phyloP scores from a whole-genome alignment of 2,113 vertebrate genomes.

The Aleadryas rufinucha region DNA sequence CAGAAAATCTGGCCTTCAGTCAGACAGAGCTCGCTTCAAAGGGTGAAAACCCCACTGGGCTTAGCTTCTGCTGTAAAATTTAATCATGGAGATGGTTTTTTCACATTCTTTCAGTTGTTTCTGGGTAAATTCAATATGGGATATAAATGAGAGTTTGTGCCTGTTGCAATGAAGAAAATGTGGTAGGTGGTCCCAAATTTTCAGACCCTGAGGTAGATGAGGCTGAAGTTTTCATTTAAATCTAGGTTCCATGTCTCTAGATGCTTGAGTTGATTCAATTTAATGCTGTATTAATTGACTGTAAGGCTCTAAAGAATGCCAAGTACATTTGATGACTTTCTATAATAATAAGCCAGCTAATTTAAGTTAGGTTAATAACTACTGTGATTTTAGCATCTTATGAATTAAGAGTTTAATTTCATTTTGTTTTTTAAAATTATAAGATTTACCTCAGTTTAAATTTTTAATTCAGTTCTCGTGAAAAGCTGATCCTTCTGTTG shows the following conservation, averaged over 20 bases:
- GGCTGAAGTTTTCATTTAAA: constrained; percentile 47
- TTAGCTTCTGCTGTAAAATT: constrained; percentile 3
- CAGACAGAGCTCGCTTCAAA: constrained; percentile 46
- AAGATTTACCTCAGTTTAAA: constrained; percentile 21
- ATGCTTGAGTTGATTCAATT: constrained; percentile 53
- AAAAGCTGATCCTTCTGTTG: neutral
- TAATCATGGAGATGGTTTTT: constrained; percentile 29
- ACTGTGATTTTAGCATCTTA: constrained; percentile 30
- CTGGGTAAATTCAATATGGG: constrained; percentile 14
- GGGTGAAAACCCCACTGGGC: constrained; percentile 36
- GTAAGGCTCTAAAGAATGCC: constrained; percentile 33
- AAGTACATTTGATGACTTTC: constrained; percentile 57
- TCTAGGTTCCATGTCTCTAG: constrained; percentile 36
- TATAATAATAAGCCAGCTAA: constrained; percentile 50
- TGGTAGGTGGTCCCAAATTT: constrained; percentile 41
- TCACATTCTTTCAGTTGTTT: neutral
- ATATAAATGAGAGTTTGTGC: neutral
- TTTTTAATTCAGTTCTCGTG: neutral
- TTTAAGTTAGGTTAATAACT: constrained; percentile 52
- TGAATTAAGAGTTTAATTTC: constrained; percentile 31
- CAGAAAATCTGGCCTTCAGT: constrained; percentile 30
- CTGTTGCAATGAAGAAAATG: neutral
- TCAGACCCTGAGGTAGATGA: constrained; percentile 17
- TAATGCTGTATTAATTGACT: constrained; percentile 58
- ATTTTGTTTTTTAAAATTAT: neutral